phyloP scores from a whole-genome alignment of 1,140 invertebrate genomes.

The Zaprionus davidi region DNA sequence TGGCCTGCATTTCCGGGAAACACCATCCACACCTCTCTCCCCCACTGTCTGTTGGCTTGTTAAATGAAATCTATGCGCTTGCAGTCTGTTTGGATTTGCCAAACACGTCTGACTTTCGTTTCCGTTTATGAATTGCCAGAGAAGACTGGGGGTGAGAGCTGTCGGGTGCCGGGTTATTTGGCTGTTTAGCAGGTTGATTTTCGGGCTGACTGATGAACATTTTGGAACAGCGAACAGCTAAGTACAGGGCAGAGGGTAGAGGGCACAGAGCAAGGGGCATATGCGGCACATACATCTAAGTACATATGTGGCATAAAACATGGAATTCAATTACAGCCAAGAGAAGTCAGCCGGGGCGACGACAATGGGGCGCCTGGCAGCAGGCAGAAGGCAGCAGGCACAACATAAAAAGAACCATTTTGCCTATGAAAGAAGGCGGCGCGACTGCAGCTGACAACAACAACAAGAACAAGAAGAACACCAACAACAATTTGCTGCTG shows the following conservation, averaged over 20 bases:
- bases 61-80: slow-evolving; percentile 57
- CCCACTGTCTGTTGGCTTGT: slow-evolving; percentile 13
- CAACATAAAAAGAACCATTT: slow-evolving; percentile 45
- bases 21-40: not conserved
- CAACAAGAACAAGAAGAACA: not conserved
- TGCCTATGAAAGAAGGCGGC: slow-evolving; percentile 35
- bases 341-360: slow-evolving; percentile 20
- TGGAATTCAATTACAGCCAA: slow-evolving; percentile 68
- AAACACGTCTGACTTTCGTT: slow-evolving; percentile 67
- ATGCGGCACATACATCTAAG: not conserved
- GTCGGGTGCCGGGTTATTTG: not conserved
- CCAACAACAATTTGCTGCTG: slow-evolving; percentile 8
- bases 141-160: not conserved
- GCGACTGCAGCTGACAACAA: slow-evolving; percentile 65
- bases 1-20: slow-evolving; percentile 31
- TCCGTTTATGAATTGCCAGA: slow-evolving; percentile 71
- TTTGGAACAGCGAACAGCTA: not conserved
- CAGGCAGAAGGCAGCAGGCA: slow-evolving; percentile 17
- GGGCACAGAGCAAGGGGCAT: not conserved
- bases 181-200: slow-evolving; percentile 37
- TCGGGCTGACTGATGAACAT: slow-evolving; percentile 23
- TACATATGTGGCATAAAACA: slow-evolving; percentile 22
- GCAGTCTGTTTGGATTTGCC: slow-evolving; percentile 55
- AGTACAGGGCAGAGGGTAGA: too few relatives aligned
- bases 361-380: slow-evolving; percentile 59